Conservation (phyloP, 1,140 invertebrate species). For the Pseudomyrmex cubaensis region DNA sequence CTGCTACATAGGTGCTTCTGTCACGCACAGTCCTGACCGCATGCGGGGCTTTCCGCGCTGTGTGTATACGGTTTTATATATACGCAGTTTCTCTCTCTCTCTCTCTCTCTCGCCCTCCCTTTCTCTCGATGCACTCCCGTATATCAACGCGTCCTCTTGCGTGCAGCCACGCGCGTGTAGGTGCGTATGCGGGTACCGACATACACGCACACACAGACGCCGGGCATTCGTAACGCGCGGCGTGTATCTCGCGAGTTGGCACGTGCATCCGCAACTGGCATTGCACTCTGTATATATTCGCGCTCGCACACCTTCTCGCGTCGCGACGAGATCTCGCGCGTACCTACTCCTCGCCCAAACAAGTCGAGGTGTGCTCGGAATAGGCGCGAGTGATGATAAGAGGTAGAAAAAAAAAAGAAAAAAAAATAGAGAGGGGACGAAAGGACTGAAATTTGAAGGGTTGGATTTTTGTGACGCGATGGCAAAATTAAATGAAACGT, state of each 20-base stretch:
- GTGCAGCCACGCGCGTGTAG: background rate
- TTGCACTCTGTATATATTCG: conserved; percentile 23
- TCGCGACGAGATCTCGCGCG: conserved; percentile 37
- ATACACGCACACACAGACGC: background rate
- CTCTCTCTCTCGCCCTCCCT: too few species aligned
- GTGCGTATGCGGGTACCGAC: background rate
- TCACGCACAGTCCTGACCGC: conserved; percentile 29
- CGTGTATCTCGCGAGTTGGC: conserved; percentile 37
- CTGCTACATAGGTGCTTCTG: conserved; percentile 11
- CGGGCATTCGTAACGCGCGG: background rate
- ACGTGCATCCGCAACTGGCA: conserved; percentile 27
- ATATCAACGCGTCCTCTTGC: conserved; percentile 43
- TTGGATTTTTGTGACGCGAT: conserved; percentile 11
- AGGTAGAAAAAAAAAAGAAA: background rate
- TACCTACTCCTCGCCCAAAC: conserved; percentile 38
- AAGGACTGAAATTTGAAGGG: background rate
- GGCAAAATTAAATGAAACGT: background rate
- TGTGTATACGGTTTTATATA: conserved; percentile 24
- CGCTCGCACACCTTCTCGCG: conserved; percentile 11
- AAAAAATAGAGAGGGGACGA: background rate
- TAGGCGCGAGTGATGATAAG: conserved; percentile 33
- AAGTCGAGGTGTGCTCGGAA: conserved; percentile 47
- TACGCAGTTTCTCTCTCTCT: background rate
- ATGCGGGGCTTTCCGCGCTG: background rate
- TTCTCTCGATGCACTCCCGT: background rate